Base-by-base conservation (phyloP, 2,888 invertebrate species). In the Leucania comma region DNA sequence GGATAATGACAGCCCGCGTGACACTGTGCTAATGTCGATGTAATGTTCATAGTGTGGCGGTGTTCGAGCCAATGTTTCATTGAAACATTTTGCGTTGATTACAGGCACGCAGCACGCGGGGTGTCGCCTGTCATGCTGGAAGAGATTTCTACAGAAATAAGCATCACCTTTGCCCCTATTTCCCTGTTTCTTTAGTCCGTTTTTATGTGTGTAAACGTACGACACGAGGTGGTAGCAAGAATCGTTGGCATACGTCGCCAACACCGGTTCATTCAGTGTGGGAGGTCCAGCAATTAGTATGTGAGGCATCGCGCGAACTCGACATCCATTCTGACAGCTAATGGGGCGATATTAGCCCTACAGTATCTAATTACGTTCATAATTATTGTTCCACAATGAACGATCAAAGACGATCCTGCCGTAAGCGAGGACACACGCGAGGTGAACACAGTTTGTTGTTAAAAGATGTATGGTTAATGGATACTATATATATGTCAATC, bases 1-100 rank as follows among this genome's bases (percentile, higher is more conserved):
- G n/a, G n/a, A n/a, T n/a, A n/a, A 8, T 42, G 69, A 73, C 61
- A 73, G 24, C 46, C 17, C 6, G n/a, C 6, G 29, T 2, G 14
- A 14, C 24, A 2, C 24, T 6, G 51, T 22, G 22, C 1, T 51
- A 22, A 35, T 53, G 51, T n/a, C 57, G 48, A 76, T 69, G 68
- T 54, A 72, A 54, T 53, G 81, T 61, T 77, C 38, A 46, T 76
- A 64, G 53, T 57, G 22, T 51, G 64, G 50, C 32, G 48, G 26
- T 53, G 48, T 22, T 35, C 53, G 17, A 61, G 42, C 53, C 57
- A 68, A 68, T 35, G 48, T 32, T 53, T 68, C 64, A 64, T 62
- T 26, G 53, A 46, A 68, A 54, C 50, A 59, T 63, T 54, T 50
- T n/a, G 50, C 54, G 20, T 17, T 69, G 46, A 46, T 54, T 48